Conservation (phyloP, 1,140 invertebrate species). For the Pristionchus pacificus region DNA sequence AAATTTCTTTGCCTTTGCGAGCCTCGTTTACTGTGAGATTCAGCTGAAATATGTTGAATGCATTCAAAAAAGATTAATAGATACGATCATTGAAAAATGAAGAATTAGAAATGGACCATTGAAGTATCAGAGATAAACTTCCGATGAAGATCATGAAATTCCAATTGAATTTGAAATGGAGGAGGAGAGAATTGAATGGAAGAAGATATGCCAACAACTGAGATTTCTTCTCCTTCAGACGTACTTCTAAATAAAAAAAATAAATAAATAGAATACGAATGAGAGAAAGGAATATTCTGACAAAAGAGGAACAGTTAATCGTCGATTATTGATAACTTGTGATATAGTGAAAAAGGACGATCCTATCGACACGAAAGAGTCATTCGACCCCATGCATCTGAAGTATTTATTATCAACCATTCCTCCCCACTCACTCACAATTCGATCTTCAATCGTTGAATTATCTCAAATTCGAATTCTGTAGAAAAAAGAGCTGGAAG, state of each 20-base stretch:
- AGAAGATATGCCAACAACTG: too few relatives aligned
- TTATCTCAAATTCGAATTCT: slow-evolving; percentile 47
- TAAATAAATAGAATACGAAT: background rate
- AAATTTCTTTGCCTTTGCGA: too few relatives aligned
- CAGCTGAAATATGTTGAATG: too few relatives aligned
- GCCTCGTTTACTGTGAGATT: too few relatives aligned
- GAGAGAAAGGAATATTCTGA: background rate
- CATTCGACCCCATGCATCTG: slow-evolving; percentile 42
- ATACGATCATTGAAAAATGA: too few relatives aligned
- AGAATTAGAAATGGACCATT: too few relatives aligned
- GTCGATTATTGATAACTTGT: slow-evolving; percentile 3
- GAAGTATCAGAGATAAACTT: too few relatives aligned
- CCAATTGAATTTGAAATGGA: too few relatives aligned
- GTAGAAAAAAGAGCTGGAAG: slow-evolving; percentile 43
- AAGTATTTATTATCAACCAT: slow-evolving; percentile 13
- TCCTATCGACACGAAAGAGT: slow-evolving; percentile 33
- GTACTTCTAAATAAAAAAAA: background rate
- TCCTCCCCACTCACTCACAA: slow-evolving; percentile 34
- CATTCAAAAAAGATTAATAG: too few relatives aligned
- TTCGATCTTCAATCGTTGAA: slow-evolving; percentile 48
- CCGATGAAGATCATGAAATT: too few relatives aligned
- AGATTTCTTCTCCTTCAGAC: too few relatives aligned
- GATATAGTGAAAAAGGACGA: slow-evolving; percentile 12
- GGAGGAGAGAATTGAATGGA: too few relatives aligned
- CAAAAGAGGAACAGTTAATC: slow-evolving; percentile 1